Base-by-base conservation (phyloP, 2,888 invertebrate species). In the Hoplodrina ambigua region DNA sequence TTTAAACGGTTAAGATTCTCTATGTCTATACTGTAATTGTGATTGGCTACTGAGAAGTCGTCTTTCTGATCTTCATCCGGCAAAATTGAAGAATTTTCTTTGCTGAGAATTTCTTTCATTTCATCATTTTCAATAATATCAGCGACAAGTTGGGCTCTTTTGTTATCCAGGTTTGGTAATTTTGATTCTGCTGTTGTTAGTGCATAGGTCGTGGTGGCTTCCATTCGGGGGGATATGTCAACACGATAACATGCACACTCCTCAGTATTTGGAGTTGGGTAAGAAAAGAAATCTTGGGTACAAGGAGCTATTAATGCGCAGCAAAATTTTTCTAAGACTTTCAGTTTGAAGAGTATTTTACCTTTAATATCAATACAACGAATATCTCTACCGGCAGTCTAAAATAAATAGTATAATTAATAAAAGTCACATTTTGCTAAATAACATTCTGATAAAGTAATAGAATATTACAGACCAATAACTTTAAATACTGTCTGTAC, bases 71-170 rank as follows among this genome's bases (percentile, higher is more conserved):
- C 86, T 15, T 88, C 86, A 37, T 87, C 86, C 44, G 81, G 72
- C 66, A 85, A 81, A 15, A 61, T 63, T n/a, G 78, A 68, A 53
- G 77, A 67, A 64, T 82, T 89, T 44, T 94, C 91, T 85, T 91
- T 92, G 69, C 85, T 88, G 0, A 95, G 83, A 63, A 94, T 91
- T 85, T 94, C 93, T 86, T 92, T 94, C 90, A 96, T 94, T 87
- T 96, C 95, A 7, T 93, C 89, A 66, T 92, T 91, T 68, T 93
- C 89, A 89, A 95, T 95, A 61, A 96, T 95, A 64, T 96, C 94
- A 30, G 96, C 95, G 8, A 94, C 92, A 49, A 96, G 90, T 53
- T 94, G 91, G 4, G 94, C 91, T 85, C 96, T 89, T 84, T 94
- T 93, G 55, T 78, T 90, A 70, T 95, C 94, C 56, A 89, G 65